Evolutionary conservation across 2,888 invertebrate species (phyloP).

Genomic region (Melieria crassipennis): DNA sequence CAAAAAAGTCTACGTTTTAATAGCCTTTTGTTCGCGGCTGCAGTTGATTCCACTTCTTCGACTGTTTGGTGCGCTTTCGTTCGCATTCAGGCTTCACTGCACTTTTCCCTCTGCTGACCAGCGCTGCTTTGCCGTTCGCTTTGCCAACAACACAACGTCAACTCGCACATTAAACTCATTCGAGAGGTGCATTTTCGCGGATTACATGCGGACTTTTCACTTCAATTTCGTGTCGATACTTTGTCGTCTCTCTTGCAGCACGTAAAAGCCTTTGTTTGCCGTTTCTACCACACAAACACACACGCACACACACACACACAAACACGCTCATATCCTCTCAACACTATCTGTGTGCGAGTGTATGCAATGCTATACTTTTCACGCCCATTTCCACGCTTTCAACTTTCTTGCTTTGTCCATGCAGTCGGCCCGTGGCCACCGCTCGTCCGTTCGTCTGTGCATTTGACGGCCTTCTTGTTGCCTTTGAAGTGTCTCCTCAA

Average conservation of each 20-base stretch:
- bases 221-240: slow-evolving; percentile 26
- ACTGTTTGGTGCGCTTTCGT: neutral
- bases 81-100: neutral
- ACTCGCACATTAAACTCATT: neutral
- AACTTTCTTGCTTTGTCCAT: too few relatives aligned
- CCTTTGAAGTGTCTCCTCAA: slow-evolving; percentile 32
- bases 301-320: neutral
- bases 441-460: neutral
- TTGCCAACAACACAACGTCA: too few relatives aligned
- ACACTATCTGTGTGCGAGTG: too few relatives aligned
- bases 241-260: slow-evolving; percentile 1
- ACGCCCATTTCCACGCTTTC: too few relatives aligned
- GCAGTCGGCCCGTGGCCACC: neutral
- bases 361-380: too few relatives aligned
- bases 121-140: neutral
- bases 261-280: slow-evolving; percentile 18
- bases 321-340: neutral
- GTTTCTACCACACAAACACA: neutral
- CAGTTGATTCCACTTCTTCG: slow-evolving; percentile 1
- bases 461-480: slow-evolving; percentile 16
- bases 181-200: slow-evolving; percentile 2
- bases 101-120: neutral
- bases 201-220: slow-evolving; percentile 30
- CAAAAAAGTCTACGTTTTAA: neutral
- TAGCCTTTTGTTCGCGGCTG: slow-evolving; percentile 2